Percentiles rank a stretch among this genome's conserved stretches.
phyloP scores from a whole-genome alignment of 2,113 vertebrate genomes.

The Danio rerio region DNA sequence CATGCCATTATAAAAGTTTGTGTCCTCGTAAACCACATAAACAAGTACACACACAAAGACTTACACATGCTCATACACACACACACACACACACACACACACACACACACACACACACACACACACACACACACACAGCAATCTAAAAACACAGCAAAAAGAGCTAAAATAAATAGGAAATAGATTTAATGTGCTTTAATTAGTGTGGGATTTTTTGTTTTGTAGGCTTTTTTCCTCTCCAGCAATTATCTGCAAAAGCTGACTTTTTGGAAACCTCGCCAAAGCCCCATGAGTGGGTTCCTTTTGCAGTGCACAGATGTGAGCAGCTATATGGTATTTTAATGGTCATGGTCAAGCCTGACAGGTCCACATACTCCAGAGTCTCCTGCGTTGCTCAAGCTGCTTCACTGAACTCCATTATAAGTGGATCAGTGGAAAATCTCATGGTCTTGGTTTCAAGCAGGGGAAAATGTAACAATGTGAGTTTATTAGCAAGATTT shows the following conservation, averaged over 20 bases:
- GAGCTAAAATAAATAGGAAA: not conserved
- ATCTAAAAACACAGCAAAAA: not conserved
- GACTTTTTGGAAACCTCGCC: not conserved
- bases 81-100: not conserved
- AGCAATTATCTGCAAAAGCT: slow-evolving; percentile 9
- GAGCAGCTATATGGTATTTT: slow-evolving; percentile 41
- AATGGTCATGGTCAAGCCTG: slow-evolving; percentile 42
- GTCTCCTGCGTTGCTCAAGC: slow-evolving; percentile 36
- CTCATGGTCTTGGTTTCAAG: slow-evolving; percentile 33
- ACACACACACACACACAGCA: too few relatives aligned
- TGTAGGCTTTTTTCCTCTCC: not conserved
- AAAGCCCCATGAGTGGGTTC: not conserved
- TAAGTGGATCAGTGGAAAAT: slow-evolving; percentile 55
- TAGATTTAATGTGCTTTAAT: not conserved
- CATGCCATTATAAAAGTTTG: too few relatives aligned
- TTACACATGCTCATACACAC: not conserved
- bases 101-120: not conserved
- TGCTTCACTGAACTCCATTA: slow-evolving; percentile 64
- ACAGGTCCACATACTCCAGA: slow-evolving; percentile 22
- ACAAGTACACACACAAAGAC: not conserved
- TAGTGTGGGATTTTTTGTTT: not conserved
- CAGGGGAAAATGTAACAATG: slow-evolving; percentile 14
- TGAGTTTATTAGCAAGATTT: not conserved
- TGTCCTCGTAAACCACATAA: too few relatives aligned
- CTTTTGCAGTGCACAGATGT: not conserved